A percentile compares a stretch with the other conserved stretches of the same genome.
phyloP scores from a whole-genome alignment of 2,888 invertebrate species.

The Scaptodrosophila latifasciaeformis region DNA sequence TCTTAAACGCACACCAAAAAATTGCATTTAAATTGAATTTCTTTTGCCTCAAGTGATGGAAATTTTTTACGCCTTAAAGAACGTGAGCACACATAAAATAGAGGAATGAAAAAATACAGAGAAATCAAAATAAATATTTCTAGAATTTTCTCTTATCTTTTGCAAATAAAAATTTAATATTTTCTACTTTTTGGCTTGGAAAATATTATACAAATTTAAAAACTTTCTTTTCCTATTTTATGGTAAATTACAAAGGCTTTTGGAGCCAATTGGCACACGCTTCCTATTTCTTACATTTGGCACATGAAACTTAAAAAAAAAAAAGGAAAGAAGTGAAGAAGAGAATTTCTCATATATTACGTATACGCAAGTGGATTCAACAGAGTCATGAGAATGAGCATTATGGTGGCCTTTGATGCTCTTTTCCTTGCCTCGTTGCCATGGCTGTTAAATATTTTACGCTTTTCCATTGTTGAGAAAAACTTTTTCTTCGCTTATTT shows the following conservation, averaged over 20 bases:
- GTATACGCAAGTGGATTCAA: constrained; percentile 43
- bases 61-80: too few relatives aligned
- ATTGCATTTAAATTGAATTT: constrained; percentile 20
- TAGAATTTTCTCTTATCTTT: too few relatives aligned
- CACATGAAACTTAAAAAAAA: constrained; percentile 18
- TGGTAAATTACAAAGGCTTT: constrained; percentile 15
- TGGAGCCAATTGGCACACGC: constrained; percentile 36
- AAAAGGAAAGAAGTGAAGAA: too few relatives aligned
- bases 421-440: neutral
- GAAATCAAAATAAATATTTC: too few relatives aligned
- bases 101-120: too few relatives aligned
- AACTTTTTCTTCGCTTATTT: constrained; percentile 19
- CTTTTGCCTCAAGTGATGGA: too few relatives aligned
- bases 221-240: constrained; percentile 8
- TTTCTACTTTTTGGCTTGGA: too few relatives aligned
- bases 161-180: too few relatives aligned
- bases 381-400: too few relatives aligned
- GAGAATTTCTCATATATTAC: constrained; percentile 37
- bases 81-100: too few relatives aligned
- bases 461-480: constrained; percentile 53
- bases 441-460: constrained; percentile 54
- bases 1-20: neutral
- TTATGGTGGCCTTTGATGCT: neutral
- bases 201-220: neutral
- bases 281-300: constrained; percentile 33